These are phyloP conservation scores for Procavia capensis DNA, from an alignment of 2,113 vertebrate species.

Conservation along the genomic window DNA sequence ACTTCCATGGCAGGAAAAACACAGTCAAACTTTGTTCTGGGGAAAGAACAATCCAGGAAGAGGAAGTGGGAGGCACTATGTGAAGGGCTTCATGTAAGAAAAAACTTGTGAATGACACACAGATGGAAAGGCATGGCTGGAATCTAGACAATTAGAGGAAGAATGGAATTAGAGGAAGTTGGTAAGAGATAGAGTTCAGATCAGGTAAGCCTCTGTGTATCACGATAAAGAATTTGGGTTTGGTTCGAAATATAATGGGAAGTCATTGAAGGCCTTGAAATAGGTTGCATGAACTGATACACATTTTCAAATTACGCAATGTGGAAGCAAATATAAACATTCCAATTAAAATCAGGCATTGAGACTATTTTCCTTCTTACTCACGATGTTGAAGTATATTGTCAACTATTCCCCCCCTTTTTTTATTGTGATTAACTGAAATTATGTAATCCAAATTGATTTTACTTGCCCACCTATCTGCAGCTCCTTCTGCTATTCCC, in stretches of 20 bases:
- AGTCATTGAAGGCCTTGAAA: background rate
- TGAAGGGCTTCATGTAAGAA: background rate
- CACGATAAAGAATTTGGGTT: background rate
- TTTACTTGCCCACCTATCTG: no score
- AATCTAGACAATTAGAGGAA: background rate
- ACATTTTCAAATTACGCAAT: background rate
- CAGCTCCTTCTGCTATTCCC: no score
- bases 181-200: background rate
- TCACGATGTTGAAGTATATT: slow-evolving; percentile 44
- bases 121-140: background rate
- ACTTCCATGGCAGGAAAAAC: background rate
- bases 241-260: background rate
- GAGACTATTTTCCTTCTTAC: background rate
- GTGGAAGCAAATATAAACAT: background rate
- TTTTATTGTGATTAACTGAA: no score
- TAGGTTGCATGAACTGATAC: background rate
- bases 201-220: background rate
- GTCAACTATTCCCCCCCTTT: no score
- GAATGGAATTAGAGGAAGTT: background rate
- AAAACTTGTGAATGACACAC: background rate
- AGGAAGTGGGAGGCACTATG: background rate
- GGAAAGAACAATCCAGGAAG: background rate
- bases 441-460: no score
- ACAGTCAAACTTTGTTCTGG: background rate
- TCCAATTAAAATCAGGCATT: slow-evolving; percentile 9